Percentiles rank a stretch among this genome's conserved stretches.
These are phyloP conservation scores for Apotomis betuletana DNA, from an alignment of 2,888 invertebrate genomes.

Conservation along the genomic window DNA sequence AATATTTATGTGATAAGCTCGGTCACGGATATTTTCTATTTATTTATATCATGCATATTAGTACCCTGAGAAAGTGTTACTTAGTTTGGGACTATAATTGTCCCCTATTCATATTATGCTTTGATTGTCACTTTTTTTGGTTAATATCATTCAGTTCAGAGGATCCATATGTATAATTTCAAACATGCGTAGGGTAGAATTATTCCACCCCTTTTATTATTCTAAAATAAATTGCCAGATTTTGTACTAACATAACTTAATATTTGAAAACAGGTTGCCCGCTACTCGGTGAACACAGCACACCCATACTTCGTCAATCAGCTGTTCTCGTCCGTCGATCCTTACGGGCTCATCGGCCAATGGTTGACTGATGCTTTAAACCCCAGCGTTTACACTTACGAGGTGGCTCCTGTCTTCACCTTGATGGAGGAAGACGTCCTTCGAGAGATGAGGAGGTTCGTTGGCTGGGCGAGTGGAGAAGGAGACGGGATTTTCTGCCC, in stretches of 20 bases:
- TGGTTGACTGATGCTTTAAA: constrained; percentile 94
- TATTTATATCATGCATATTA: too few species aligned
- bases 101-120: too few species aligned
- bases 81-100: too few species aligned
- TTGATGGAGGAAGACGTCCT: constrained; percentile 93
- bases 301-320: constrained; percentile 96
- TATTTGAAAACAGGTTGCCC: constrained; percentile 67
- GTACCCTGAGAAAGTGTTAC: too few species aligned
- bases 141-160: too few species aligned
- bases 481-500: constrained; percentile 96
- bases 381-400: constrained; percentile 94
- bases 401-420: constrained; percentile 94
- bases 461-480: constrained; percentile 88
- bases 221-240: too few species aligned
- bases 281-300: constrained; percentile 94
- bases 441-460: constrained; percentile 89
- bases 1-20: too few species aligned
- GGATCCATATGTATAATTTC: too few species aligned
- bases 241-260: background rate
- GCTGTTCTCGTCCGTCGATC: constrained; percentile 92
- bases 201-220: background rate
- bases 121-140: too few species aligned
- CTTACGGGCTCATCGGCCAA: constrained; percentile 92
- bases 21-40: too few species aligned
- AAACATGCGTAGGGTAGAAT: background rate